Evolutionary conservation across 1,140 invertebrate species (phyloP), one percentile per base, ranked within the genome.

Genomic region (Helicoverpa zea): DNA sequence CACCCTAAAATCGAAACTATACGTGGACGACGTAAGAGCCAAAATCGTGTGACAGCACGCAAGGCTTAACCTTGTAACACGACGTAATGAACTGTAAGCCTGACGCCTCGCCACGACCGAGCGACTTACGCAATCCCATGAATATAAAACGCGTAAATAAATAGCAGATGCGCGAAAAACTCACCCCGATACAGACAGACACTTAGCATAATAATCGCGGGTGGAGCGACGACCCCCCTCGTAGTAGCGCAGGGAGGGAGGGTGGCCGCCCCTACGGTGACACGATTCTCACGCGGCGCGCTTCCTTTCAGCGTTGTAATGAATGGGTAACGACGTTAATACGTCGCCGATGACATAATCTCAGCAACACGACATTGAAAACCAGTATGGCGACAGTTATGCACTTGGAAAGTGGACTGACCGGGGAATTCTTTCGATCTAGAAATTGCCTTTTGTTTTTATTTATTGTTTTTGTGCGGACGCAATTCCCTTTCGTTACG

Each of bases 91-190:
- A 94, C 91, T 94, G 93, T 93, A 89, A 90, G 89, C 84, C 84
- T 88, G 89, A 84, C 87, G 86, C 86, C 86, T 88, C 83, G 80
- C 88, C 84, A 89, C 87, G 86, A 85, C 70, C 86, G 87, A 90
- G 84, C 85, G 85, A 85, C 87, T 89, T 91, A 88, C 85, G 87
- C 90, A 90, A 91, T 89, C 88, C 90, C 83, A 94, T 95, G 92
- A 95, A 94, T 94, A 94, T 92, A 94, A 92, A 94, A 87, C 90
- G 90, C 91, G 91, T 94, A 94, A 94, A 94, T 94, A 94, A 94
- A 94, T 94, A 94, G 91, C 93, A 94, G 93, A 94, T 94, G 93
- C 92, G 93, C 91, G 91, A 93, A 94, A 94, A 94, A 93, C 86
- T 91, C 91, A 88, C 92, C 92, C 91, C 89, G 77, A 88, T 89